Evolutionary conservation across 2,113 vertebrate genomes (phyloP).

Genomic region (Rhinopomastus cyanomelas): DNA sequence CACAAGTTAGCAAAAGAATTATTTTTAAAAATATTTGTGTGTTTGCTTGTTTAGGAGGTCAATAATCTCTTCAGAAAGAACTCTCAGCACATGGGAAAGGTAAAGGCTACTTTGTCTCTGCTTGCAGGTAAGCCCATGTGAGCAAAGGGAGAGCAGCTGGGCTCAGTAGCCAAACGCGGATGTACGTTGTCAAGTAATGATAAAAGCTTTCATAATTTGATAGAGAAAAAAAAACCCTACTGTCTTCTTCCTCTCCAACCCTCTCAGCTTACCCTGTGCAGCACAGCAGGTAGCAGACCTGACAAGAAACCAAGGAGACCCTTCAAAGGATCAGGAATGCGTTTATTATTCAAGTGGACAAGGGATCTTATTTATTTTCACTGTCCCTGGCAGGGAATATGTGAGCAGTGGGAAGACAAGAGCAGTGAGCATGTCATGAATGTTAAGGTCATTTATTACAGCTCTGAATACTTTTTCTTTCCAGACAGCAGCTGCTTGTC

Average conservation of each 20-base stretch:
- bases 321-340: not conserved
- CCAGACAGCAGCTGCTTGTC: conserved; percentile 1
- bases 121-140: not conserved
- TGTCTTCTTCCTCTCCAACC: not conserved
- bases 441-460: conserved; percentile 2
- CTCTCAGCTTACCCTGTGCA: not conserved
- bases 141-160: not conserved
- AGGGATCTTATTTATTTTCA: not conserved
- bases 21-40: no score
- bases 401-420: not conserved
- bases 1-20: not conserved
- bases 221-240: not conserved
- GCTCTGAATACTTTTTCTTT: not conserved
- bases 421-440: not conserved
- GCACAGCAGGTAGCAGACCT: not conserved
- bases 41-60: no score
- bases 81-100: not conserved
- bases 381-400: not conserved
- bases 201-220: not conserved
- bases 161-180: not conserved
- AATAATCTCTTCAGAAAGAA: not conserved
- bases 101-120: not conserved
- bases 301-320: not conserved
- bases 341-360: not conserved
- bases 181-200: not conserved